Evolutionary conservation across 2,113 vertebrate species (phyloP), one percentile per base, ranked within the genome.

Genomic region (Saccopteryx bilineata): DNA sequence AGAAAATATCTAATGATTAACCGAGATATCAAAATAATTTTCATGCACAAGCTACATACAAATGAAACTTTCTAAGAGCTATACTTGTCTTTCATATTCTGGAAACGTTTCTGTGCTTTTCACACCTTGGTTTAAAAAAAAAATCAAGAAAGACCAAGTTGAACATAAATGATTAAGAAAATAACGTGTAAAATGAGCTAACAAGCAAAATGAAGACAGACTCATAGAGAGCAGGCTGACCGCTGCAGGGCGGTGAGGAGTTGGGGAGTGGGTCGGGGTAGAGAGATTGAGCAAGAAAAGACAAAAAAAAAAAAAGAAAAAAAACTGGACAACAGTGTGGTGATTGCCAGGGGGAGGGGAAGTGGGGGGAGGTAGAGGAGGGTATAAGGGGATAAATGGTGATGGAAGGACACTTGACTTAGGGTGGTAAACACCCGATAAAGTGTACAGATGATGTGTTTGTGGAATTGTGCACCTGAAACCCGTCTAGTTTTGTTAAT

Each of bases 51-150:
- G 19, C 84, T 24, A 60, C n/a, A 50, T 74, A 78, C 69, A 76
- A 90, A 86, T 56, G 54, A 75, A 96, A 93, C 92, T 96, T 96
- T 93, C 95, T 88, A 96, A 90, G 96, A 96, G 94, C n/a, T 86
- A 19, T 50, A 85, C 82, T 96, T 88, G 88, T 90, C 78, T 96
- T 94, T 96, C 65, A 33, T 96, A 48, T 91, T 95, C 86, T 96
- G n/a, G 68, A 94, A 92, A 95, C 52, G 28, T 24, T 74, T 92
- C 86, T 80, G 79, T 75, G 96, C 90, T 96, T 96, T 97, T 95
- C 88, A 95, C 90, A 96, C 96, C 68, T 95, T 48, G 28, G 39
- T 74, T 95, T 84, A 33, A 85, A 90, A 92, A 83, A 91, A 78
- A 93, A 96, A 78, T 50, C 39, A 65, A 84, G 71, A 76, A 92